These are phyloP conservation scores for Protophormia terraenovae DNA, from an alignment of 2,888 invertebrate species.

Conservation along the genomic window DNA sequence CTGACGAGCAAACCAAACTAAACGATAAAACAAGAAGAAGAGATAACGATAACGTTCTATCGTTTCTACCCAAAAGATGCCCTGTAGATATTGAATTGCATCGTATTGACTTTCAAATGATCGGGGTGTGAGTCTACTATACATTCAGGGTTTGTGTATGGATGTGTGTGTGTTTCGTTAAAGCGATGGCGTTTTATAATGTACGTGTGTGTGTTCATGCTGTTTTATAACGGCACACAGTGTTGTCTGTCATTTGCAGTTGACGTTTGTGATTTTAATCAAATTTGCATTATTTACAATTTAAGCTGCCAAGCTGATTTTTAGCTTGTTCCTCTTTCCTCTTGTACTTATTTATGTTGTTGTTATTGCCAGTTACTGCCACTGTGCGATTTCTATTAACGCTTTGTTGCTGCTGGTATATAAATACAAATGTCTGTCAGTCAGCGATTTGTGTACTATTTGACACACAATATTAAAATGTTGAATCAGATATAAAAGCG, in stretches of 20 bases:
- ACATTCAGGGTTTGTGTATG: background rate
- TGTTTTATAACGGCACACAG: slow-evolving; percentile 5
- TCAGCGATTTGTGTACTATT: slow-evolving; percentile 8
- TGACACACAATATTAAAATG: slow-evolving; percentile 58
- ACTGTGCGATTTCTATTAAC: slow-evolving; percentile 32
- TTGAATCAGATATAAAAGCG: slow-evolving; percentile 51
- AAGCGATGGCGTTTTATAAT: slow-evolving; percentile 5
- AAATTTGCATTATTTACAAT: slow-evolving; percentile 74
- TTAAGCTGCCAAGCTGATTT: slow-evolving; percentile 66
- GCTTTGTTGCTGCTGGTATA: slow-evolving; percentile 27
- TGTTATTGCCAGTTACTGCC: slow-evolving; percentile 2
- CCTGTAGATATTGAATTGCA: slow-evolving; percentile 62
- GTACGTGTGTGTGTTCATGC: background rate
- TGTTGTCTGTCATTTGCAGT: slow-evolving; percentile 62
- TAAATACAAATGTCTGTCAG: background rate
- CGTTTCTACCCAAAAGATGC: slow-evolving; percentile 34
- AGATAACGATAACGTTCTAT: slow-evolving; percentile 37
- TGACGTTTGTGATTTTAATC: slow-evolving; percentile 69
- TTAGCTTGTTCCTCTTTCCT: slow-evolving; percentile 23
- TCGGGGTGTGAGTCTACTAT: background rate
- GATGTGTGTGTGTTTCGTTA: slow-evolving; percentile 10
- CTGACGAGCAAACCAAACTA: background rate
- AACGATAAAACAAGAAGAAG: background rate
- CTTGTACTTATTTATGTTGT: too few species aligned
- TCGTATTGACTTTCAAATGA: slow-evolving; percentile 53